Evolutionary conservation across 2,797 vertebrate genomes (phyloP).

Genomic region (Pipistrellus kuhlii): DNA sequence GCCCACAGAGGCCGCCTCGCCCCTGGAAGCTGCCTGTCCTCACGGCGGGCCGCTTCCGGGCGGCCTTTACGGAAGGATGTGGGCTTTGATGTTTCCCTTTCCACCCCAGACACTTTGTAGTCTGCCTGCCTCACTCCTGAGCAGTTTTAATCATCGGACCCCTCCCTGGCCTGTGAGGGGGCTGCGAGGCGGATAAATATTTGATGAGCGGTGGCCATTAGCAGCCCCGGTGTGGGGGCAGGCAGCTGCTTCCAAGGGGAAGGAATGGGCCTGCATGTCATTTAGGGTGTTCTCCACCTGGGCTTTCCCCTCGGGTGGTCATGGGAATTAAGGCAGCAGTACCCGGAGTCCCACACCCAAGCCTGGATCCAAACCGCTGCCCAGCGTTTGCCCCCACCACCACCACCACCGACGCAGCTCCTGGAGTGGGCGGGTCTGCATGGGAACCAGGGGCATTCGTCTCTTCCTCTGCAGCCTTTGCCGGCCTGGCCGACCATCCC

Average conservation of each 20-base stretch:
- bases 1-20: not conserved
- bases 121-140: constrained; percentile 71
- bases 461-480: not conserved
- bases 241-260: not conserved
- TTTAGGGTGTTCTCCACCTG: not conserved
- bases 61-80: constrained; percentile 69
- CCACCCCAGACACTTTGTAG: constrained; percentile 70
- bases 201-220: constrained; percentile 82
- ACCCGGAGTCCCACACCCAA: not conserved
- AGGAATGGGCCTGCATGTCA: not conserved
- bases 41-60: constrained; percentile 40
- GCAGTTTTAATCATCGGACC: constrained; percentile 77
- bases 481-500: not conserved
- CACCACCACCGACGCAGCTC: not conserved
- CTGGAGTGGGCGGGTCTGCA: rapidly evolving
- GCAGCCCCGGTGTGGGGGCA: not conserved
- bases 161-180: constrained; percentile 24
- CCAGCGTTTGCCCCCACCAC: not conserved
- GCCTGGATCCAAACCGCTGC: not conserved
- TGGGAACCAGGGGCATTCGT: not conserved
- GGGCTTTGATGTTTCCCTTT: constrained; percentile 70
- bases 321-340: not conserved
- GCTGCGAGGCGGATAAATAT: constrained; percentile 77
- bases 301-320: not conserved
- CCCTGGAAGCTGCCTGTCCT: constrained; percentile 19